These are phyloP conservation scores for Uropsilus gracilis DNA, from an alignment of 2,113 vertebrate genomes.

Conservation along the genomic window DNA sequence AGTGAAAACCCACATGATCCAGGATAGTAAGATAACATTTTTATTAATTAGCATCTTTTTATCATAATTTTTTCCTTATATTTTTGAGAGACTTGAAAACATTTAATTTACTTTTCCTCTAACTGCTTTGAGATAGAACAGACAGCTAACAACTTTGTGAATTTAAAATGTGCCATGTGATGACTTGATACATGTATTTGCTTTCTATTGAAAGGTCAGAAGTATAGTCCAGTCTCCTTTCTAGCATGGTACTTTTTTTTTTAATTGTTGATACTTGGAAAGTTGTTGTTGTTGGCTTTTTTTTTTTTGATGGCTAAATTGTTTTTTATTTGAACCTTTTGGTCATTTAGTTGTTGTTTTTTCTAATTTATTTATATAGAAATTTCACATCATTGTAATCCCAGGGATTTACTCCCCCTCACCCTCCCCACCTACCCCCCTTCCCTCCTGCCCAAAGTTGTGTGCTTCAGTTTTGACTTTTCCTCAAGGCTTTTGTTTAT, in stretches of 20 bases:
- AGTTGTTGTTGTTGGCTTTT: too few relatives aligned
- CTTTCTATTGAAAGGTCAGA: neutral
- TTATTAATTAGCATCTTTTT: neutral
- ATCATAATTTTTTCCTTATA: neutral
- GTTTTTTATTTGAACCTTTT: too few relatives aligned
- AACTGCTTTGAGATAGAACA: neutral
- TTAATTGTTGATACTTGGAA: neutral
- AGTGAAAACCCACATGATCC: neutral
- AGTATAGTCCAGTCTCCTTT: constrained; percentile 17
- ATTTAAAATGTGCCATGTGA: neutral
- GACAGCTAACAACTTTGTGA: neutral
- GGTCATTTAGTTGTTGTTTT: too few relatives aligned
- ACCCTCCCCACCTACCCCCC: too few relatives aligned
- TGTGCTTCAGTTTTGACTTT: too few relatives aligned
- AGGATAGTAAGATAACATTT: neutral
- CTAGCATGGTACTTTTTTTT: neutral
- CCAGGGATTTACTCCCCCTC: too few relatives aligned
- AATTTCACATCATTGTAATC: too few relatives aligned
- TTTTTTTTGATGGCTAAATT: too few relatives aligned
- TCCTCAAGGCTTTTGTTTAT: too few relatives aligned
- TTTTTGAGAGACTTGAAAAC: neutral
- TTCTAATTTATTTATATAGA: too few relatives aligned
- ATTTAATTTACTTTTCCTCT: neutral
- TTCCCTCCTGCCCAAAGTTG: too few relatives aligned
- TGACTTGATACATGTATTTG: neutral